Base-by-base conservation (phyloP, 1,140 invertebrate genomes). In the Himalopsyche phryganea region DNA sequence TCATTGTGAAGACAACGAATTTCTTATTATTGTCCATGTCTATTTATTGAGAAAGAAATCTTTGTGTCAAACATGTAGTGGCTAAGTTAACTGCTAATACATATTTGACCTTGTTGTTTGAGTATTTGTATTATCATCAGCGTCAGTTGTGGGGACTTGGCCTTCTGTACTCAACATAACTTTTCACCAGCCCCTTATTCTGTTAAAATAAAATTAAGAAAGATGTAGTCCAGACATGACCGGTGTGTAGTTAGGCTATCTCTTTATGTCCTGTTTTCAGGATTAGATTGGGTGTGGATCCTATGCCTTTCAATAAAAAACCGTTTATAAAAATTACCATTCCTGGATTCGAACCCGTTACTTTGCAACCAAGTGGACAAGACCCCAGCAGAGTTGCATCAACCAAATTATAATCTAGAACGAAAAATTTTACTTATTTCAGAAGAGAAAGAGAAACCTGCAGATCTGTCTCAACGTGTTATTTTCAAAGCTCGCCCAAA, bases 401-500 rank as follows among this genome's bases (percentile, higher is more conserved):
- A n/a, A n/a, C n/a, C n/a, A n/a, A n/a, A n/a, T n/a, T n/a, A n/a
- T n/a, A n/a, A n/a, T n/a, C n/a, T n/a, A n/a, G n/a, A n/a, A n/a
- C n/a, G n/a, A n/a, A n/a, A n/a, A n/a, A n/a, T n/a, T n/a, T n/a
- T n/a, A n/a, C n/a, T n/a, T n/a, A 14, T 44, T 32, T 17, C 46
- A 83, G 81, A 81, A 58, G 75, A 79, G 67, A 72, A 69, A 32
- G 72, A 70, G 55, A 67, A 68, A 14, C 80, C 79, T 32, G 81
- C 80, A 11, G 80, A 83, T 66, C 67, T 83, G 51, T 70, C 70
- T n/a, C 72, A 77, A 50, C 74, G 74, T 15, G 71, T 85, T 17
- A 68, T 81, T 44, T 85, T 85, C 62, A 72, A 71, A 66, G 60
- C 62, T 74, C 76, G 54, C 70, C n/a, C n/a, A n/a, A n/a, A n/a